Conservation (phyloP, 2,113 vertebrate genomes). For the Leucosticte australis region DNA sequence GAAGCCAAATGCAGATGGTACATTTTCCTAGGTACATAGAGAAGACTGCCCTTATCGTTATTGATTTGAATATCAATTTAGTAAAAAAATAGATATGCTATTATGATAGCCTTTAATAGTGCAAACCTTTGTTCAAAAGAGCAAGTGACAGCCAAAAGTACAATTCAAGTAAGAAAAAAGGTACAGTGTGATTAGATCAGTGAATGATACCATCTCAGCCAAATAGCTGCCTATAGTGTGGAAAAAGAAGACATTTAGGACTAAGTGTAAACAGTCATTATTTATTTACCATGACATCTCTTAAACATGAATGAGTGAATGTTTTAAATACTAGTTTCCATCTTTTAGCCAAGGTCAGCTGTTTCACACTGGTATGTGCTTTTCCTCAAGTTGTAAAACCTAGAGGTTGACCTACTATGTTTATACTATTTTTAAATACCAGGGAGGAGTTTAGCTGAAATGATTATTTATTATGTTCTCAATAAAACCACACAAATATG, state of each 20-base stretch:
- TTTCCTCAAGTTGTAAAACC: background rate
- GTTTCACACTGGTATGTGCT: constrained; percentile 48
- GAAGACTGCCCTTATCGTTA: constrained; percentile 67
- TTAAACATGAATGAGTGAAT: constrained; percentile 77
- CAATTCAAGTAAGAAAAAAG: constrained; percentile 76
- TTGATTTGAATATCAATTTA: constrained; percentile 68
- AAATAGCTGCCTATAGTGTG: constrained; percentile 74
- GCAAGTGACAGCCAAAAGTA: constrained; percentile 74
- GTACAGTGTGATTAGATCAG: constrained; percentile 70
- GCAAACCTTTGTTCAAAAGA: constrained; percentile 76
- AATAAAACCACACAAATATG: background rate
- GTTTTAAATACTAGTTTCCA: constrained; percentile 76
- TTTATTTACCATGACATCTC: constrained; percentile 82
- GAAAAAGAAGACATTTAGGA: constrained; percentile 75
- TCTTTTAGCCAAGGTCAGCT: constrained; percentile 74
- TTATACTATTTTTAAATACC: background rate
- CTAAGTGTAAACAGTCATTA: constrained; percentile 79
- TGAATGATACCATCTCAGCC: constrained; percentile 72
- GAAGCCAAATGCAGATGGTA: constrained; percentile 76
- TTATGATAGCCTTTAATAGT: constrained; percentile 68
- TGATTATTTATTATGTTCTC: background rate
- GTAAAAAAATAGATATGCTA: constrained; percentile 39
- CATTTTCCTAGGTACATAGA: constrained; percentile 72
- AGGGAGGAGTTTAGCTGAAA: background rate
- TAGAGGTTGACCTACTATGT: background rate